These are phyloP conservation scores for Eilema caniola DNA, from an alignment of 2,888 invertebrate genomes.

Conservation along the genomic window DNA sequence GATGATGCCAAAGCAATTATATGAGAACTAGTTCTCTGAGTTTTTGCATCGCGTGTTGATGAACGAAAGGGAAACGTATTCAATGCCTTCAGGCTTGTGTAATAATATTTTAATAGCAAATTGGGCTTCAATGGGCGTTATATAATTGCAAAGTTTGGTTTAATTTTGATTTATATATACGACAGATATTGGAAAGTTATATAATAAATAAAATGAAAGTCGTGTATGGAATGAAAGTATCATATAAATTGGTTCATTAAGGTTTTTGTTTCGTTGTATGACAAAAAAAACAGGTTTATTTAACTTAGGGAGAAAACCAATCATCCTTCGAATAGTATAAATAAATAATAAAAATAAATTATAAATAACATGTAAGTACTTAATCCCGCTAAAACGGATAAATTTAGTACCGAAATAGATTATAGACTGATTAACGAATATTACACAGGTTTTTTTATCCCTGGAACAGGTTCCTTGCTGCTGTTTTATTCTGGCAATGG, in stretches of 20 bases:
- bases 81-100: conserved; percentile 34
- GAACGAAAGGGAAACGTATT: conserved; percentile 58
- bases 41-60: conserved; percentile 60
- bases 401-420: no score
- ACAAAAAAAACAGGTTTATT: no score
- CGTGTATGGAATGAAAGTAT: neutral
- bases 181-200: neutral
- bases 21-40: conserved; percentile 61
- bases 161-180: neutral
- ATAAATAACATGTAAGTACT: no score
- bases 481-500: no score
- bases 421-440: no score
- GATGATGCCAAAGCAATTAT: conserved; percentile 58
- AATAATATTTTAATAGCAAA: conserved; percentile 46
- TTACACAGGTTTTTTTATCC: no score
- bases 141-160: conserved; percentile 1
- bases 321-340: no score
- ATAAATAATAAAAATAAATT: no score
- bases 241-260: neutral
- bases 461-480: no score
- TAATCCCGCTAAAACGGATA: no score
- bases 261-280: neutral
- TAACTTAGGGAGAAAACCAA: no score
- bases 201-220: neutral
- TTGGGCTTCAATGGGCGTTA: conserved; percentile 28